Percentiles rank a stretch among this genome's conserved stretches.
Evolutionary conservation across 35 echinoderm and acorn worm genomes (phyloP).

Genomic region (Strongylocentrotus purpuratus): DNA sequence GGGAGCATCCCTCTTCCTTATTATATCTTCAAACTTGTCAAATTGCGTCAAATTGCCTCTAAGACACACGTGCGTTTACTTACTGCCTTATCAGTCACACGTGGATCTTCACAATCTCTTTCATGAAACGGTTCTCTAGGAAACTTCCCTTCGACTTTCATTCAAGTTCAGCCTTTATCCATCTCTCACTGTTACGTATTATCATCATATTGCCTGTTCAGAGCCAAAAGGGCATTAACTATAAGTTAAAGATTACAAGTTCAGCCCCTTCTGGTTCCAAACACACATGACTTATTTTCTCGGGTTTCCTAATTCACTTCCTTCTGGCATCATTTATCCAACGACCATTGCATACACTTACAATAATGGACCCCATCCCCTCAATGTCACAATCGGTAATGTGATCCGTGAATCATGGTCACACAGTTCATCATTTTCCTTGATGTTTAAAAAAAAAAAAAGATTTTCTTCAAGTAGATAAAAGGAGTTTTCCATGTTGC

Average conservation of each 20-base stretch:
- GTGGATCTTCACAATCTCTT: not conserved
- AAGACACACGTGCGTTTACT: not conserved
- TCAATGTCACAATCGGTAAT: not conserved
- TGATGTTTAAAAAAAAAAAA: not conserved
- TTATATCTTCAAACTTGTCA: not conserved
- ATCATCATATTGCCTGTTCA: too few species aligned
- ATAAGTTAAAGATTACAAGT: too few species aligned
- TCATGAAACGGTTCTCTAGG: not conserved
- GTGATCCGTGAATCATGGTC: not conserved
- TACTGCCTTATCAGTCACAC: not conserved
- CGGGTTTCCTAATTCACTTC: not conserved
- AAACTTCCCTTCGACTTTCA: not conserved
- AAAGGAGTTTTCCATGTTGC: not conserved
- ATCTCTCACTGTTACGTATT: too few species aligned
- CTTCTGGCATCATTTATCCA: slow-evolving; percentile 7
- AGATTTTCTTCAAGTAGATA: not conserved
- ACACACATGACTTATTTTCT: not conserved
- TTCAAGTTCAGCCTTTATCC: not conserved
- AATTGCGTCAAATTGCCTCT: not conserved
- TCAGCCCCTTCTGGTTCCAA: too few species aligned
- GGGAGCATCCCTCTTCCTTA: not conserved
- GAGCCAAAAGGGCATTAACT: too few species aligned
- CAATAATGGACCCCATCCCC: not conserved
- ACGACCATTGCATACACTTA: not conserved
- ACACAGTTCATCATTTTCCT: not conserved